Evolutionary conservation across 1,140 invertebrate species (phyloP).

Genomic region (Araneus ventricosus): DNA sequence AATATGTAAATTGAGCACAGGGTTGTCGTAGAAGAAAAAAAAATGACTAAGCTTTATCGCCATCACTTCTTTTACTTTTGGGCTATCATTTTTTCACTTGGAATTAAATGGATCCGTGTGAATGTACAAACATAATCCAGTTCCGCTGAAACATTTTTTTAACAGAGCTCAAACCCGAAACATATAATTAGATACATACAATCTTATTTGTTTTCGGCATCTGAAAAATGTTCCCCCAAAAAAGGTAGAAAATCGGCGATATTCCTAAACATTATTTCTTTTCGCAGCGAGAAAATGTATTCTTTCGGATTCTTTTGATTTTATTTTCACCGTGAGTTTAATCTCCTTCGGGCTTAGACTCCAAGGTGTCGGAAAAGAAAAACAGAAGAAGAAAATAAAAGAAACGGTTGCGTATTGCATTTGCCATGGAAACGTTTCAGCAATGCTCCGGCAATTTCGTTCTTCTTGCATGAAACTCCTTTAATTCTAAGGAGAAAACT

Average conservation of each 20-base stretch:
- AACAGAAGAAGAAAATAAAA: too few relatives aligned
- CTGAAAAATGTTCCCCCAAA: neutral
- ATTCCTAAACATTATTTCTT: neutral
- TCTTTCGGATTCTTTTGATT: neutral
- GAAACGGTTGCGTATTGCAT: neutral
- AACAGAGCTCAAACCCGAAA: neutral
- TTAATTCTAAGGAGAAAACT: neutral
- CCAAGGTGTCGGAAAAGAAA: neutral
- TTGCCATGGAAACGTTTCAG: neutral
- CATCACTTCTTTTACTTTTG: too few relatives aligned
- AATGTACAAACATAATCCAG: neutral
- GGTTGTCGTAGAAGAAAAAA: too few relatives aligned
- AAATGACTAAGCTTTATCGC: too few relatives aligned
- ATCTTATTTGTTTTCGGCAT: neutral
- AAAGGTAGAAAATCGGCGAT: neutral
- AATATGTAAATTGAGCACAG: too few relatives aligned
- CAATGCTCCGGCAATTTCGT: neutral
- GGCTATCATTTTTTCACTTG: too few relatives aligned
- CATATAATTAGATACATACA: neutral
- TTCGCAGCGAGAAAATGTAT: neutral
- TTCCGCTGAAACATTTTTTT: neutral
- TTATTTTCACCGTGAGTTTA: constrained; percentile 13
- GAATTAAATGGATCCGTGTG: neutral
- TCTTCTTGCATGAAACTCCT: neutral
- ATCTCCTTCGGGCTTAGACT: neutral